Base-by-base conservation (phyloP, 2,113 vertebrate species). In the Tragelaphus strepsiceros region DNA sequence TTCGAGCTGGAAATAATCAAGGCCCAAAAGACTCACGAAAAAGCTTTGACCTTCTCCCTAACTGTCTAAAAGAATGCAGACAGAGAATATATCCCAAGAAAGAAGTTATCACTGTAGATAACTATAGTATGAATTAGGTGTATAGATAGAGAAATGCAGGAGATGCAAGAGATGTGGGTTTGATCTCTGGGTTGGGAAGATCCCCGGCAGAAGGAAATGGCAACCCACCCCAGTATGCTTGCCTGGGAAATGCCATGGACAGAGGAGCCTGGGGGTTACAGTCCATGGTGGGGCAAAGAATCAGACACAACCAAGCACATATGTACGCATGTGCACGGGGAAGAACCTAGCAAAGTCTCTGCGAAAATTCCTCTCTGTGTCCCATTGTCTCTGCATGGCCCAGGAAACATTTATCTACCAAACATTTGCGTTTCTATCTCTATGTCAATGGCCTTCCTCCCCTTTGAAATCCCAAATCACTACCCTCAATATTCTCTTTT, bases 321-420 rank as follows among this genome's bases (percentile, higher is more conserved):
- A 6, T 12, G n/a, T 39, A 3, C 0, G 0, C 35, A 4, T 14
- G 22, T 26, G 22, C 6, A 14, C 46, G 8, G 80, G 49, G 80
- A 82, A 30, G 80, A 54, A 21, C 49, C 49, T 82, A 22, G 80
- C 80, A 54, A 53, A 53, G 19, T 22, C 49, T n/a, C 30, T 39
- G 49, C 7, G 11, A n/a, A 82, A 82, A 54, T 54, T n/a, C 49
- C 19, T 12, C 46, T 81, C 28, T 22, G 51, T 54, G 51, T 22
- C 49, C 19, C 51, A 54, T 19, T 54, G 51, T 82, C 80, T n/a
- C 80, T n/a, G 51, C 51, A 54, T 13, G 80, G 51, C 17, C 51
- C 80, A 82, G 80, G 10, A 82, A 80, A 82, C 17, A n/a, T 14
- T 82, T 54, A 82, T 54, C 22, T 82, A 82, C 51, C 30, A 54